Evolutionary conservation across 1,140 invertebrate genomes (phyloP).

Genomic region (Brevipalpus yothersi): DNA sequence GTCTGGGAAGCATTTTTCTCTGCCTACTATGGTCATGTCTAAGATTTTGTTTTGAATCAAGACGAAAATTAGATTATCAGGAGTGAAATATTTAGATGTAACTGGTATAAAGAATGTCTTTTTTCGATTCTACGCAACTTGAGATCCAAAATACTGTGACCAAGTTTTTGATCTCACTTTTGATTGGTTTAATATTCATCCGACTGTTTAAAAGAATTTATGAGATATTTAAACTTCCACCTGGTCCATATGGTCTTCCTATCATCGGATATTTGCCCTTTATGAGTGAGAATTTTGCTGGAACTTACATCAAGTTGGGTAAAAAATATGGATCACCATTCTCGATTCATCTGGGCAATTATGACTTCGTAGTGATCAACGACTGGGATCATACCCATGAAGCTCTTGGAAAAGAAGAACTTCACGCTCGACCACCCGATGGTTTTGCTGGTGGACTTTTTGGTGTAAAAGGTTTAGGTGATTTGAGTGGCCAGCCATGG

Average conservation of each 20-base stretch:
- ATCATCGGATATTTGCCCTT: background rate
- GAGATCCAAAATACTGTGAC: too few species aligned
- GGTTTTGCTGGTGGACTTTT: background rate
- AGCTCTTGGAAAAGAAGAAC: background rate
- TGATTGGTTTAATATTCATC: too few species aligned
- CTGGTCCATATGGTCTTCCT: background rate
- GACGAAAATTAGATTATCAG: too few species aligned
- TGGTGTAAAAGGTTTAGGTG: background rate
- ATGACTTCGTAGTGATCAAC: background rate
- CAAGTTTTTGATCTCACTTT: too few species aligned
- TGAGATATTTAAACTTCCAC: background rate
- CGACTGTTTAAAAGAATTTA: too few species aligned
- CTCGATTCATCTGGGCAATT: slow-evolving; percentile 18
- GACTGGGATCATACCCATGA: background rate
- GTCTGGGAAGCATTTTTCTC: too few species aligned
- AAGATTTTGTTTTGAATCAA: too few species aligned
- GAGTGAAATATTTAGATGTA: too few species aligned
- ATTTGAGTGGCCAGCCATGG: slow-evolving; percentile 34
- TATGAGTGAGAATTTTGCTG: background rate
- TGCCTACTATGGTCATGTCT: too few species aligned
- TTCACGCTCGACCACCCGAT: background rate
- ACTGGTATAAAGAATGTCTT: too few species aligned
- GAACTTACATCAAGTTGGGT: background rate
- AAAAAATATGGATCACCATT: background rate
- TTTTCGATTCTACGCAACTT: too few species aligned